Evolutionary conservation across 1,140 invertebrate species (phyloP).

Genomic region (Cyrtorhinus lividipennis): DNA sequence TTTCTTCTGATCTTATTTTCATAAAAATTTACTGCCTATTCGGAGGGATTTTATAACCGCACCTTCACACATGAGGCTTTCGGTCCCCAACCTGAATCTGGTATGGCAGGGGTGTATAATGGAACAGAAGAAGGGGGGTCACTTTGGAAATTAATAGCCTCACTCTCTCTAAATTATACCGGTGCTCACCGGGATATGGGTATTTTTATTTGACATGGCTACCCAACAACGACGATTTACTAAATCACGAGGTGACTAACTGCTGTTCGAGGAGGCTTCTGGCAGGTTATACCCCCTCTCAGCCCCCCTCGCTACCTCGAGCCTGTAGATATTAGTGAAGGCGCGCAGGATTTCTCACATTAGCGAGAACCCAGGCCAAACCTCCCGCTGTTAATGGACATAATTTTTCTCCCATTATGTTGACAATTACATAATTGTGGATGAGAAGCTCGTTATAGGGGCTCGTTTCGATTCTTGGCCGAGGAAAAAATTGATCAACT

Average conservation of each 20-base stretch:
- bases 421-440: conserved; percentile 5
- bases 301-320: too few relatives aligned
- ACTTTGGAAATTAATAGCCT: background rate
- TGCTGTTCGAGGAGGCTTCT: too few relatives aligned
- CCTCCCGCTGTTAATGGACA: conserved; percentile 3
- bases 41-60: background rate
- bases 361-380: background rate
- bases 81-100: too few relatives aligned
- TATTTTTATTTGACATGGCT: conserved; percentile 2
- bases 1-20: background rate
- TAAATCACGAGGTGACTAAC: conserved; percentile 6
- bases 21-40: conserved; percentile 8
- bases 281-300: too few relatives aligned
- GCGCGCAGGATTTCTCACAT: background rate
- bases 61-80: background rate
- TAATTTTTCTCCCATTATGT: conserved; percentile 10
- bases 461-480: too few relatives aligned
- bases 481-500: too few relatives aligned
- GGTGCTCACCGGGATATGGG: background rate
- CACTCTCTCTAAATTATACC: conserved; percentile 1
- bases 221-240: background rate
- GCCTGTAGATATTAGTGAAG: too few relatives aligned
- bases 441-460: background rate
- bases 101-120: too few relatives aligned
- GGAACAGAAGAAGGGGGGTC: conserved; percentile 2